Conservation (phyloP, 2,888 invertebrate genomes). For the Dascillus cervinus region DNA sequence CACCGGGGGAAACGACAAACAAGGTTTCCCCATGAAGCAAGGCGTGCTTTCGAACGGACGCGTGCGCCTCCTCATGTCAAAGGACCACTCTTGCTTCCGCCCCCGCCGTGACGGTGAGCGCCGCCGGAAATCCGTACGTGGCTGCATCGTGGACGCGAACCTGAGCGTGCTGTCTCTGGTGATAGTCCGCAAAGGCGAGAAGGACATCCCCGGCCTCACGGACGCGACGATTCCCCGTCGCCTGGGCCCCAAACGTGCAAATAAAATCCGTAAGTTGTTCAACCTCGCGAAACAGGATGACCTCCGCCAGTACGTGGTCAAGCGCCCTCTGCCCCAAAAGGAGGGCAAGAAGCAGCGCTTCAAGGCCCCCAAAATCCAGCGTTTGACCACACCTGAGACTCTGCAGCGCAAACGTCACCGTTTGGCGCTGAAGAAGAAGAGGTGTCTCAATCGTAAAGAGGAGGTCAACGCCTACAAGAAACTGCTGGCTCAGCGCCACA, state of each 20-base stretch:
- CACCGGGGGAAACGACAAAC: conserved; percentile 97
- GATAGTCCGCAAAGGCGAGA: conserved; percentile 87
- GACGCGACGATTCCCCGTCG: conserved; percentile 74
- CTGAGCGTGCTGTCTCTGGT: conserved; percentile 87
- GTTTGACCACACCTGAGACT: conserved; percentile 65
- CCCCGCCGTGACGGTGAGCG: conserved; percentile 90
- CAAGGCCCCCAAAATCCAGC: conserved; percentile 74
- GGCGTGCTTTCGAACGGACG: conserved; percentile 91
- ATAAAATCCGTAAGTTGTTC: conserved; percentile 70
- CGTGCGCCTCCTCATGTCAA: conserved; percentile 86
- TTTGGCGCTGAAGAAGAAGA: conserved; percentile 60
- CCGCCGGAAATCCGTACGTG: conserved; percentile 94
- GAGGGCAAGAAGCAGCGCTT: conserved; percentile 52
- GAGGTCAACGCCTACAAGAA: conserved; percentile 67
- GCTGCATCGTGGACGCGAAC: conserved; percentile 96
- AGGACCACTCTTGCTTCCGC: conserved; percentile 91
- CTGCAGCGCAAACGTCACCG: conserved; percentile 64
- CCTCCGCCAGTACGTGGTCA: conserved; percentile 69
- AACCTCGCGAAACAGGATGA: conserved; percentile 71
- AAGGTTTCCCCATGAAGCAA: conserved; percentile 99
- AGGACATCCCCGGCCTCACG: conserved; percentile 62
- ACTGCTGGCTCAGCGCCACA: conserved; percentile 62
- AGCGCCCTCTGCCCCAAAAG: conserved; percentile 54
- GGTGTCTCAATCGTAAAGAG: conserved; percentile 57
- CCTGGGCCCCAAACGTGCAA: conserved; percentile 70